Conservation (phyloP, 2,113 vertebrate genomes). For the Chloebia gouldiae region DNA sequence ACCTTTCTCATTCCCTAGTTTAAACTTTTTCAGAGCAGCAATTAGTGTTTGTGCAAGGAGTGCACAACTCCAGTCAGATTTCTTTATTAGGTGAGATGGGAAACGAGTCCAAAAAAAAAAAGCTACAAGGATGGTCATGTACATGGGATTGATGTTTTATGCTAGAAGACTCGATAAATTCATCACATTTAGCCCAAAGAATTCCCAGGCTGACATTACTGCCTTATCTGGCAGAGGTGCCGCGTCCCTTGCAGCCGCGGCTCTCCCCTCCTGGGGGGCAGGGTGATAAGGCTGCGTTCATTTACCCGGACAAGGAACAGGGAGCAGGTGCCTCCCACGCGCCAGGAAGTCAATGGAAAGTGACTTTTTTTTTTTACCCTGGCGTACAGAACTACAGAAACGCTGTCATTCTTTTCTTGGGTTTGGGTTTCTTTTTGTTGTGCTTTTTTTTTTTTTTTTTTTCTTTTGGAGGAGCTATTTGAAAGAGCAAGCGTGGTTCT, state of each 20-base stretch:
- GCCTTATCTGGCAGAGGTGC: not conserved
- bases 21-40: not conserved
- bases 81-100: not conserved
- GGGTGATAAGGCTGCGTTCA: not conserved
- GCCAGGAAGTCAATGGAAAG: not conserved
- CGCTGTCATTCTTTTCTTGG: accelerated
- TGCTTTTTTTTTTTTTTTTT: not conserved
- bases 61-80: not conserved
- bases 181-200: not conserved
- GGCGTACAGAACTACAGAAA: not conserved
- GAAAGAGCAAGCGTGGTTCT: not conserved
- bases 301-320: not conserved
- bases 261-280: not conserved
- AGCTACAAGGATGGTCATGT: not conserved
- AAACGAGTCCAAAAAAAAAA: not conserved
- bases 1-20: not conserved
- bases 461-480: not conserved
- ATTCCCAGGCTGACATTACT: not conserved
- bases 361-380: not conserved
- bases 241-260: not conserved
- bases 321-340: not conserved
- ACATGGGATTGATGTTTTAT: not conserved
- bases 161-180: not conserved
- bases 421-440: not conserved
- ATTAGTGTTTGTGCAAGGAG: not conserved